Conservation (phyloP, 1,140 invertebrate genomes). For the Lineus longissimus region DNA sequence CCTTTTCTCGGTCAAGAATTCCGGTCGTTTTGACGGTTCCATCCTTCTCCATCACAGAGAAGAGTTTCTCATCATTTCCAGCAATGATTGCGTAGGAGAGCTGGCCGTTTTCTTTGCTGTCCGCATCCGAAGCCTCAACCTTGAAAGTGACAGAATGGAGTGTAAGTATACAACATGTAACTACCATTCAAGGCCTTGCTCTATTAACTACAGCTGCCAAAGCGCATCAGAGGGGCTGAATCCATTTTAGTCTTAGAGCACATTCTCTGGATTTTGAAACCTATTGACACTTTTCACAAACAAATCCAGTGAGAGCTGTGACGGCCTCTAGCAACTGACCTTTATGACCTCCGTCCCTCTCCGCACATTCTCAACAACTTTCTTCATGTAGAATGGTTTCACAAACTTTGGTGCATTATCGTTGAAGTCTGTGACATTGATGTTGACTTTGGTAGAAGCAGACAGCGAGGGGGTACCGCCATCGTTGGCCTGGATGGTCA, state of each 20-base stretch:
- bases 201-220: too few species aligned
- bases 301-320: too few species aligned
- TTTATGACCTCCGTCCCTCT: conserved; percentile 11
- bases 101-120: conserved; percentile 82
- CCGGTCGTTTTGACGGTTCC: conserved; percentile 78
- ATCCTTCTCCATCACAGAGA: conserved; percentile 78
- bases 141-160: conserved; percentile 70
- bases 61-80: conserved; percentile 72
- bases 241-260: too few species aligned
- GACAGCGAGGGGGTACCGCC: conserved; percentile 59
- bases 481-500: conserved; percentile 87
- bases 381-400: conserved; percentile 34
- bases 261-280: too few species aligned
- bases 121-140: conserved; percentile 71
- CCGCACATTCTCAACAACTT: conserved; percentile 12
- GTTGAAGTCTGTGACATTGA: conserved; percentile 44
- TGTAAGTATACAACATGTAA: too few species aligned
- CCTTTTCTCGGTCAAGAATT: conserved; percentile 19
- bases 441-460: conserved; percentile 30
- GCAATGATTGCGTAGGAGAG: conserved; percentile 70
- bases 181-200: too few species aligned
- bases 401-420: conserved; percentile 46
- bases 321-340: too few species aligned
- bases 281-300: too few species aligned
- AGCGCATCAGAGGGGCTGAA: too few species aligned